These are phyloP conservation scores for Sorex araneus DNA, from an alignment of 2,113 vertebrate species.

Conservation along the genomic window DNA sequence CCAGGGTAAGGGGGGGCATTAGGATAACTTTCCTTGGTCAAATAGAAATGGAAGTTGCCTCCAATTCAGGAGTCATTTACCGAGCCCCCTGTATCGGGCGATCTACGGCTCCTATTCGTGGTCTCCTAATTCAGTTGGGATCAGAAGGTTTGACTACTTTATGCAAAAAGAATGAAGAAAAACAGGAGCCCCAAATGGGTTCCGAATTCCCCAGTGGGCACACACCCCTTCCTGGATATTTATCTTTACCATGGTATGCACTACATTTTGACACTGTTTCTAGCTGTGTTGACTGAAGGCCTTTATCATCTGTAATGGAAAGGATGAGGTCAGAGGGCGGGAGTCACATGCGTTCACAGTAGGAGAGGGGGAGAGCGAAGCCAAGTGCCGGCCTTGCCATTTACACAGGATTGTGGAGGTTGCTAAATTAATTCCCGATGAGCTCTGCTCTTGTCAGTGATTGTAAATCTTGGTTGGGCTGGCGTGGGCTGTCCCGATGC, in stretches of 20 bases:
- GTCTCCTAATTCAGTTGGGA: neutral
- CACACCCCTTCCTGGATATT: neutral
- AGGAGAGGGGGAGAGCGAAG: neutral
- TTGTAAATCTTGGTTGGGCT: no score
- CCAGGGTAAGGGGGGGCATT: neutral
- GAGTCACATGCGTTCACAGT: neutral
- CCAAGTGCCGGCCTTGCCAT: fast-evolving
- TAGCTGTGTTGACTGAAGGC: neutral
- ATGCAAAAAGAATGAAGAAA: neutral
- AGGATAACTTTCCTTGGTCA: neutral
- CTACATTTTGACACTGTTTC: neutral
- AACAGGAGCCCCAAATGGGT: neutral
- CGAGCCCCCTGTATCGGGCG: neutral
- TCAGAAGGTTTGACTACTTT: neutral
- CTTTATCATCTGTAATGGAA: neutral
- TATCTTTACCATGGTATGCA: neutral
- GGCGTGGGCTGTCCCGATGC: no score
- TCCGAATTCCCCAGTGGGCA: neutral
- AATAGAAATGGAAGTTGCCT: neutral
- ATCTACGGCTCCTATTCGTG: neutral
- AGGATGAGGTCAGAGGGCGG: neutral
- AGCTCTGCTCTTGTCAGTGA: neutral
- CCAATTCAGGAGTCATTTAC: neutral
- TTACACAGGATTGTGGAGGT: fast-evolving
- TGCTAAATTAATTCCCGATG: neutral